Evolutionary conservation across 2,113 vertebrate genomes (phyloP).

Genomic region (Zapus hudsonius): DNA sequence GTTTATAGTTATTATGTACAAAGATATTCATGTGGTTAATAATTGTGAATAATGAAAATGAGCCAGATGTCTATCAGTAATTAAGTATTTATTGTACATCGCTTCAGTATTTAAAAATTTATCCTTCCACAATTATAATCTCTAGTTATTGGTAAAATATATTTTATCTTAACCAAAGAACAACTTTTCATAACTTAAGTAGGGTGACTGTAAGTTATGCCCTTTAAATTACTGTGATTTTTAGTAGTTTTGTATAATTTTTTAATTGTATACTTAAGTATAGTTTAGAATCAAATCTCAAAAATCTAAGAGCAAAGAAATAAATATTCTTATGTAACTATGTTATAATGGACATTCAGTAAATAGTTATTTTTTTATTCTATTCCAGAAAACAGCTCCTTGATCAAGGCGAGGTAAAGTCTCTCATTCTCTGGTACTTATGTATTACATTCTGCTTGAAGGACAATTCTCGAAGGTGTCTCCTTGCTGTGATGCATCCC

Average conservation of each 20-base stretch:
- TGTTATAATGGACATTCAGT: conserved; percentile 33
- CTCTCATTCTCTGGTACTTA: conserved; percentile 34
- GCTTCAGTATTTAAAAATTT: background rate
- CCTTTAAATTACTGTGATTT: conserved; percentile 24
- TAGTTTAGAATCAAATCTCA: conserved; percentile 30
- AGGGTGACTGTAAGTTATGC: background rate
- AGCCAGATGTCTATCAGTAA: background rate
- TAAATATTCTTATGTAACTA: background rate
- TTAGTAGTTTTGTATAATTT: background rate
- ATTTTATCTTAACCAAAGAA: conserved; percentile 18
- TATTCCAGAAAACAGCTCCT: conserved; percentile 87
- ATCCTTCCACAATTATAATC: background rate
- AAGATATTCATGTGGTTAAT: background rate
- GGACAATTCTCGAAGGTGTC: background rate
- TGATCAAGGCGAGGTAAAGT: conserved; percentile 92
- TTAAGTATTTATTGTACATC: background rate
- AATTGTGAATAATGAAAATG: conserved; percentile 42
- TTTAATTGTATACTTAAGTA: background rate
- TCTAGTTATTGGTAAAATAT: background rate
- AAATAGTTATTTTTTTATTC: conserved; percentile 74
- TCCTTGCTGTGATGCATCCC: background rate
- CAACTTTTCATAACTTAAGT: background rate
- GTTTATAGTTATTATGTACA: background rate
- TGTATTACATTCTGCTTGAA: background rate
- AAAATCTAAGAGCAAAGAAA: conserved; percentile 35